A percentile compares a stretch with the other conserved stretches of the same genome.
Evolutionary conservation across 2,113 vertebrate species (phyloP).

Genomic region (Thinocorus orbignyianus): DNA sequence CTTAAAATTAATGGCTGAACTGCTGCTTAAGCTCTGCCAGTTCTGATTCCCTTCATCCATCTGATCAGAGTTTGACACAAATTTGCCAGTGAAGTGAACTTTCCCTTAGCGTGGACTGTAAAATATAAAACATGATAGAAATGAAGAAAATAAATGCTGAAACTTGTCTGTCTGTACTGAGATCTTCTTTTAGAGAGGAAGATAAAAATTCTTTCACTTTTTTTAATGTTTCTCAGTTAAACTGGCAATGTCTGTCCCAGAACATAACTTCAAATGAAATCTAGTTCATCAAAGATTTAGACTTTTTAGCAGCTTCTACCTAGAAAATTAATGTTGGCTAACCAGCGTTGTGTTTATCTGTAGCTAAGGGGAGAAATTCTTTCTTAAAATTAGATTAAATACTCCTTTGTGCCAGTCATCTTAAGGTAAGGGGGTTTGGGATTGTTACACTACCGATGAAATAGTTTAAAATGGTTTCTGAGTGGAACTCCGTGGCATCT

Average conservation of each 20-base stretch:
- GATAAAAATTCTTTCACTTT: background rate
- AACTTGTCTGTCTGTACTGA: background rate
- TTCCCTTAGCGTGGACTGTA: background rate
- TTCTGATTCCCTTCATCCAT: background rate
- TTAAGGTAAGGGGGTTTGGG: background rate
- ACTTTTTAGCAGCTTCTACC: background rate
- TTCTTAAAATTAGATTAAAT: background rate
- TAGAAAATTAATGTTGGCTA: background rate
- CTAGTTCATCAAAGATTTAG: background rate
- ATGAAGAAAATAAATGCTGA: background rate
- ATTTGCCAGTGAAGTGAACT: background rate
- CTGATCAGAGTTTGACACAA: background rate
- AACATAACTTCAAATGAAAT: background rate
- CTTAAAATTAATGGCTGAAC: background rate
- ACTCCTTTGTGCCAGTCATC: background rate
- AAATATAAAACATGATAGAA: background rate
- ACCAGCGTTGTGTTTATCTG: background rate
- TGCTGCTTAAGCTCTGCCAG: background rate
- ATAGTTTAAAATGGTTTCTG: background rate
- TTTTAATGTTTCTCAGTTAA: background rate
- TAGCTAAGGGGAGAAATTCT: background rate
- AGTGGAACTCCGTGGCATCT: background rate
- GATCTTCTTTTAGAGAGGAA: background rate
- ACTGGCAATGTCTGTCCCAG: background rate
- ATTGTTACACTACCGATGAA: background rate